A percentile compares a stretch with the other conserved stretches of the same genome.
These are phyloP conservation scores for Thumatha senex DNA, from an alignment of 2,888 invertebrate species.

Conservation along the genomic window DNA sequence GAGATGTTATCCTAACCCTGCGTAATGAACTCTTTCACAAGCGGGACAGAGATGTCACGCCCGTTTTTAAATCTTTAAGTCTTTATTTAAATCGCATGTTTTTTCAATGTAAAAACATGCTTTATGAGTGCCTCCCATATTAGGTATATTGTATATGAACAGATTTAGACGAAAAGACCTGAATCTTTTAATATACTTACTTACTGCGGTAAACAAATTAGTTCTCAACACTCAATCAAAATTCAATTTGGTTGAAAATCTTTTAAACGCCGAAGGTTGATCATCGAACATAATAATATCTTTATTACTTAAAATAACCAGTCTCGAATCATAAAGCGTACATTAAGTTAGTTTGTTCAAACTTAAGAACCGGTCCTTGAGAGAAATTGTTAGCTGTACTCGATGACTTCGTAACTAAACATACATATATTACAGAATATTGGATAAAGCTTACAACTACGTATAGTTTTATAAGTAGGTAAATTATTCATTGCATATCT, in stretches of 20 bases:
- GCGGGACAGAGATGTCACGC: too few species aligned
- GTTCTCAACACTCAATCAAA: slow-evolving; percentile 5
- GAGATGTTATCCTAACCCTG: too few species aligned
- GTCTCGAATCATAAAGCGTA: slow-evolving; percentile 63
- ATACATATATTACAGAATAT: slow-evolving; percentile 62
- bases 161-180: too few species aligned
- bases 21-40: too few species aligned
- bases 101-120: too few species aligned
- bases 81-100: too few species aligned
- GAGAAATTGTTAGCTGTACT: slow-evolving; percentile 79
- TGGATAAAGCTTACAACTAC: slow-evolving; percentile 24
- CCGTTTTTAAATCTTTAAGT: too few species aligned
- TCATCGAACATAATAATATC: slow-evolving; percentile 41
- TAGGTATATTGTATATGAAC: too few species aligned
- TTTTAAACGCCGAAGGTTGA: slow-evolving; percentile 21
- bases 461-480: slow-evolving; percentile 16
- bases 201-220: too few species aligned
- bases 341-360: slow-evolving; percentile 66
- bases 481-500: slow-evolving; percentile 11
- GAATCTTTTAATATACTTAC: too few species aligned
- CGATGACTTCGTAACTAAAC: slow-evolving; percentile 74
- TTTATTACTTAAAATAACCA: slow-evolving; percentile 49
- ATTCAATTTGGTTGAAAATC: slow-evolving; percentile 5
- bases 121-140: too few species aligned
- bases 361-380: slow-evolving; percentile 68